Percentiles rank a stretch among this genome's conserved stretches.
These are phyloP conservation scores for Drosophila mayaguana DNA, from an alignment of 2,888 invertebrate species.

Conservation along the genomic window DNA sequence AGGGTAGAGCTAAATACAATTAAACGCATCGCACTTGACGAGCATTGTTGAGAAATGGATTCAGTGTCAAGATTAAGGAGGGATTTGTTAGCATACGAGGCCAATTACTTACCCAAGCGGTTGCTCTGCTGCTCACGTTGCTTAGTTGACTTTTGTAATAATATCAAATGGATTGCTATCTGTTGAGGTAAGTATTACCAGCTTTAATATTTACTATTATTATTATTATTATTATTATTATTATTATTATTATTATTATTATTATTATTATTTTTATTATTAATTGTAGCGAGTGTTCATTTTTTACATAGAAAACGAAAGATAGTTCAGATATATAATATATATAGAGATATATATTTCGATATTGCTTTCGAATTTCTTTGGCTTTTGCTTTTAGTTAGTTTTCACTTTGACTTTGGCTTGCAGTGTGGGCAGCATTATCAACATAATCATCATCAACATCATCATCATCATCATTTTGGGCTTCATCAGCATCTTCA, in stretches of 20 bases:
- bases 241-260: conserved; percentile 1
- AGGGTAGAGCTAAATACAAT: not conserved
- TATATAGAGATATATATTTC: conserved; percentile 8
- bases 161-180: conserved; percentile 34
- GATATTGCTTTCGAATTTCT: conserved; percentile 12
- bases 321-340: conserved; percentile 29
- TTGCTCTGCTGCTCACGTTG: conserved; percentile 12
- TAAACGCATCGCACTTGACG: conserved; percentile 1
- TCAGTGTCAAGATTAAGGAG: conserved; percentile 8
- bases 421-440: conserved; percentile 29
- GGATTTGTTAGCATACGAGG: too few relatives aligned
- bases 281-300: conserved; percentile 41
- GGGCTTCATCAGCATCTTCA: conserved; percentile 2
- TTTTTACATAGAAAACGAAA: conserved; percentile 33
- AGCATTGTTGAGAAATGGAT: not conserved
- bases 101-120: conserved; percentile 57
- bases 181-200: conserved; percentile 45
- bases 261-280: conserved; percentile 11
- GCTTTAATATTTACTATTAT: conserved; percentile 16
- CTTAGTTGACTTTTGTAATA: conserved; percentile 19
- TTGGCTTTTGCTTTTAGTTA: conserved; percentile 39
- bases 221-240: conserved; percentile 2
- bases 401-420: conserved; percentile 56
- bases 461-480: conserved; percentile 8
- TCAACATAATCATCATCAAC: conserved; percentile 27